A percentile compares a stretch with the other conserved stretches of the same genome.
Conservation (phyloP, 2,113 vertebrate species). For the Callopanchax toddi region DNA sequence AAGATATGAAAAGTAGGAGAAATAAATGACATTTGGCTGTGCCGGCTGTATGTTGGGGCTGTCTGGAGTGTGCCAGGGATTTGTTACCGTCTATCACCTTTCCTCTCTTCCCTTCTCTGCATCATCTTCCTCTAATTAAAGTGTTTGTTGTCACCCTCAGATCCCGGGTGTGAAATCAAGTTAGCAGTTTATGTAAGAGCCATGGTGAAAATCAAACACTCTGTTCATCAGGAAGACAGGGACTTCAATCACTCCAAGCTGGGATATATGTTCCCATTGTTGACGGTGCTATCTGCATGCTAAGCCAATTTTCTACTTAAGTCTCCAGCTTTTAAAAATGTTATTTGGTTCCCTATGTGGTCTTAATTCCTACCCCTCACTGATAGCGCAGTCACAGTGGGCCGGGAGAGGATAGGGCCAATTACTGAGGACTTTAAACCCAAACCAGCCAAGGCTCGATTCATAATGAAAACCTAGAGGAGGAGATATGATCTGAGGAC, state of each 20-base stretch:
- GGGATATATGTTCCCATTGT: slow-evolving; percentile 86
- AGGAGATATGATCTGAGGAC: slow-evolving; percentile 37
- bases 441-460: slow-evolving; percentile 59
- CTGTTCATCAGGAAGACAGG: slow-evolving; percentile 79
- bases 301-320: slow-evolving; percentile 98
- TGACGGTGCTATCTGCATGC: slow-evolving; percentile 83
- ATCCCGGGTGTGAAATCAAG: slow-evolving; percentile 86
- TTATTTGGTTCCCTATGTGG: slow-evolving; percentile 82
- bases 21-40: slow-evolving; percentile 57
- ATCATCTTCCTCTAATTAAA: slow-evolving; percentile 84
- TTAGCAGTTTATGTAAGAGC: slow-evolving; percentile 82
- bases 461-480: slow-evolving; percentile 47
- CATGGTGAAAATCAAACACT: slow-evolving; percentile 84
- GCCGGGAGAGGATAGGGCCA: slow-evolving; percentile 73
- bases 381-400: slow-evolving; percentile 66
- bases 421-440: slow-evolving; percentile 75
- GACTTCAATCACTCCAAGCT: slow-evolving; percentile 86
- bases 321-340: slow-evolving; percentile 83
- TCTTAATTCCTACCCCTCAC: slow-evolving; percentile 83
- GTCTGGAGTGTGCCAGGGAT: slow-evolving; percentile 63
- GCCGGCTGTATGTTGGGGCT: slow-evolving; percentile 59
- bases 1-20: slow-evolving; percentile 57
- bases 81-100: slow-evolving; percentile 71
- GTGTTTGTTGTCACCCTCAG: slow-evolving; percentile 82
- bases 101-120: slow-evolving; percentile 40